These are phyloP conservation scores for Acleris literana DNA, from an alignment of 2,888 invertebrate species.

Conservation along the genomic window DNA sequence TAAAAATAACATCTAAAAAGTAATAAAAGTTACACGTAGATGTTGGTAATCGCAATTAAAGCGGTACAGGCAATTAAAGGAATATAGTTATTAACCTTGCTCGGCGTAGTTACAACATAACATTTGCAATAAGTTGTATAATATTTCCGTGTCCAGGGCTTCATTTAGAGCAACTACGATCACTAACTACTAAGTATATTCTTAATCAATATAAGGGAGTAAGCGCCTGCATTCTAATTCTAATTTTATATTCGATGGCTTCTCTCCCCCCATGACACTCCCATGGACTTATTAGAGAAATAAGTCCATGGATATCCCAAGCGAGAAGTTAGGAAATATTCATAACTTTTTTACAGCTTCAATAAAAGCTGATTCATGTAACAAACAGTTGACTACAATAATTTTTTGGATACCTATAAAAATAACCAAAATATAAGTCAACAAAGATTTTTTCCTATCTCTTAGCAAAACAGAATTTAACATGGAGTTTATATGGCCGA, in stretches of 20 bases:
- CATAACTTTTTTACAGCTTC: too few species aligned
- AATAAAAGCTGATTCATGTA: too few species aligned
- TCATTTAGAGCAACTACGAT: not conserved
- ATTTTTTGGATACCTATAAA: too few species aligned
- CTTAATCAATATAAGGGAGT: not conserved
- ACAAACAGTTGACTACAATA: too few species aligned
- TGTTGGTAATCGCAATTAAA: conserved; percentile 27
- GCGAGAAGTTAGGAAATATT: too few species aligned
- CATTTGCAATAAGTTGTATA: conserved; percentile 33
- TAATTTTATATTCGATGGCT: not conserved
- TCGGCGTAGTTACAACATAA: conserved; percentile 21
- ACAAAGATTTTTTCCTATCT: too few species aligned
- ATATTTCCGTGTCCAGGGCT: conserved; percentile 27
- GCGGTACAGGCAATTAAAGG: conserved; percentile 22
- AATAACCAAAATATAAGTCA: too few species aligned
- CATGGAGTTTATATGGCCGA: too few species aligned
- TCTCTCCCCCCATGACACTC: too few species aligned
- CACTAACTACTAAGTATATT: not conserved
- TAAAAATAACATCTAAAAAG: not conserved
- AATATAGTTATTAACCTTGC: conserved; percentile 40
- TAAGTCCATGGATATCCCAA: too few species aligned
- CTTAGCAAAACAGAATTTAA: too few species aligned
- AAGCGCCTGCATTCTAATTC: not conserved
- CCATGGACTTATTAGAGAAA: too few species aligned
- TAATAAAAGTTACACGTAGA: conserved; percentile 21